These are phyloP conservation scores for Erynnis tages DNA, from an alignment of 2,888 invertebrate species.

Conservation along the genomic window DNA sequence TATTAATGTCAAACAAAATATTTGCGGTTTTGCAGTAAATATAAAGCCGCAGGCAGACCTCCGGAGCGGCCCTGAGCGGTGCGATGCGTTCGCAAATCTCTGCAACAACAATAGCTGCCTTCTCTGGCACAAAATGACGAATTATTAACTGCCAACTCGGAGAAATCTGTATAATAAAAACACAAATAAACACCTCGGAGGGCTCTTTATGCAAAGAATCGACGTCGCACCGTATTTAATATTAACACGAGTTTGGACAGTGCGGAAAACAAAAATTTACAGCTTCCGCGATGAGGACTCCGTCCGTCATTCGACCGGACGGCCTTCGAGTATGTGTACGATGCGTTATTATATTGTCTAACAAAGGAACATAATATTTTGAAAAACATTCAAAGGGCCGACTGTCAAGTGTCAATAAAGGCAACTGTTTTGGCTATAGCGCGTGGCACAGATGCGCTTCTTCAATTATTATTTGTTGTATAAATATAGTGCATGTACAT, in stretches of 20 bases:
- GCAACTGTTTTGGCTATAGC: not conserved
- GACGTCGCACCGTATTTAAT: constrained; percentile 40
- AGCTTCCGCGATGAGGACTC: constrained; percentile 54
- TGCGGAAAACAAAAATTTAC: constrained; percentile 52
- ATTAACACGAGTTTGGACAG: constrained; percentile 44
- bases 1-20: constrained; percentile 34
- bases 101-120: constrained; percentile 53
- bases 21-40: constrained; percentile 44
- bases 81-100: constrained; percentile 49
- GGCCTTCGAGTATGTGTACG: constrained; percentile 41
- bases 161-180: constrained; percentile 35
- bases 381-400: constrained; percentile 4
- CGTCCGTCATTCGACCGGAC: constrained; percentile 37
- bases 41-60: constrained; percentile 46
- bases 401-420: too few species aligned
- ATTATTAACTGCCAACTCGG: constrained; percentile 42
- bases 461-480: constrained; percentile 2
- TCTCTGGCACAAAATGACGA: constrained; percentile 53
- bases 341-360: constrained; percentile 37
- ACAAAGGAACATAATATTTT: constrained; percentile 33
- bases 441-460: constrained; percentile 4
- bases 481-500: constrained; percentile 14
- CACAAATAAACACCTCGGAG: constrained; percentile 43
- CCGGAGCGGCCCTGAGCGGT: constrained; percentile 48
- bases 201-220: constrained; percentile 41